phyloP scores from a whole-genome alignment of 2,797 vertebrate genomes.

The Acrocephalus scirpaceus region DNA sequence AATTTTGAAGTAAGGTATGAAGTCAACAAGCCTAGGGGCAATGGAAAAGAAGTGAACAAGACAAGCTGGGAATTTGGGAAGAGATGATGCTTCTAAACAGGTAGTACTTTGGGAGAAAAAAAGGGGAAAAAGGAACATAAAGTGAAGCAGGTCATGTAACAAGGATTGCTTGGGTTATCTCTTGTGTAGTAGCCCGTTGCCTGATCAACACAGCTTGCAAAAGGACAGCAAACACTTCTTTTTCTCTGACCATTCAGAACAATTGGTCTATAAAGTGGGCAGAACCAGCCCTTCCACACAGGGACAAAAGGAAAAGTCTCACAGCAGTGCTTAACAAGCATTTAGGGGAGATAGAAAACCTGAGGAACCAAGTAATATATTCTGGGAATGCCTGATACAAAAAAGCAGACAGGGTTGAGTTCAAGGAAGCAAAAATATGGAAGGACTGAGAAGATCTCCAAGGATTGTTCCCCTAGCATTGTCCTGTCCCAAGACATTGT shows the following conservation, averaged over 20 bases:
- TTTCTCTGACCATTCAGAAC: background rate
- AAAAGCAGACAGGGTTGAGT: background rate
- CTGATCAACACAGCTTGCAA: background rate
- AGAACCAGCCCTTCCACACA: background rate
- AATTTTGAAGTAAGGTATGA: background rate
- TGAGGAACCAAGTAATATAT: background rate
- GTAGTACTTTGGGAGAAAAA: background rate
- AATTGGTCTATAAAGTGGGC: background rate
- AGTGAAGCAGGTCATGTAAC: background rate
- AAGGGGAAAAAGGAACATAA: background rate
- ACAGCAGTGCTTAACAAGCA: background rate
- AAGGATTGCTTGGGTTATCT: background rate
- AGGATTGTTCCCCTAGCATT: background rate
- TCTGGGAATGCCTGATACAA: background rate
- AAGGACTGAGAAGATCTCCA: background rate
- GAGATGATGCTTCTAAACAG: background rate
- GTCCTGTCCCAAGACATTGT: background rate
- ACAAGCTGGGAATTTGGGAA: background rate
- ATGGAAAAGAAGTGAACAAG: background rate
- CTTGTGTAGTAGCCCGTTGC: background rate
- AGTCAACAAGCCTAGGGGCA: background rate
- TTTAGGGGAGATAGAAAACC: background rate
- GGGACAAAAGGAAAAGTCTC: background rate
- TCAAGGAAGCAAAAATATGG: background rate
- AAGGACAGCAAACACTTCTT: background rate